Base-by-base conservation (phyloP, 2,797 vertebrate genomes). In the Borostomias antarcticus region DNA sequence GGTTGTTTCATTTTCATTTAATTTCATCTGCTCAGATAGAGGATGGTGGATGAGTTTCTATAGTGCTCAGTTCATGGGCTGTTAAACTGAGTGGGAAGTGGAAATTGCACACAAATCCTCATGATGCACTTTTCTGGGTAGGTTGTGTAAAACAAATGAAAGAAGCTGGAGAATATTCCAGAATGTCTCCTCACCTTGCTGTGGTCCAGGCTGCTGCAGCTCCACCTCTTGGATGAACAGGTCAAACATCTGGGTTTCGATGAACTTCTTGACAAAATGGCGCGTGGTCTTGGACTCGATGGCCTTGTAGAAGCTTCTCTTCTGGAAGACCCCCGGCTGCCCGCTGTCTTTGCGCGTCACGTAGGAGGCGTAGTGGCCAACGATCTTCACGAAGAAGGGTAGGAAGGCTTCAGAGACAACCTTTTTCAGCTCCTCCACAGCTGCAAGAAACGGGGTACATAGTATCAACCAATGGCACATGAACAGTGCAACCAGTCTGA, bases 161-260 rank as follows among this genome's bases (percentile, higher is more conserved):
- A 15, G 1, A 1, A 7, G n/a, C 21, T 23, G 21, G 10, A 51
- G 21, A 21, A 45, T 15, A 17, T 40, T 40, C 37, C 37, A 13
- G 37, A 40, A 40, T 11, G 21, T 13, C 21, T 32, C 11, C 66
- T 73, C 79, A 97, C 96, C 96, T 89, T 94, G 93, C 66, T 94
- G 93, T 0, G 90, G 88, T 29, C 88, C 91, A 32, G 86, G 80
- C 80, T 91, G 95, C 76, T 90, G 95, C 79, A 92, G 94, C 74
- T 97, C 96, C 0, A 92, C 92, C 23, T 96, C 96, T 86, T 98
- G 95, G 67, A 98, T 95, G 58, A 97, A 98, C 3, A 98, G 85
- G 61, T 96, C 94, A 23, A 98, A 98, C 93, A 97, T 96, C 84
- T 98, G 96, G 0, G 95, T 97, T 91, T 93, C 91, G 59, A 95